Evolutionary conservation across 2,888 invertebrate genomes (phyloP), one percentile per base, ranked within the genome.

Genomic region (Tenthredo amoena): DNA sequence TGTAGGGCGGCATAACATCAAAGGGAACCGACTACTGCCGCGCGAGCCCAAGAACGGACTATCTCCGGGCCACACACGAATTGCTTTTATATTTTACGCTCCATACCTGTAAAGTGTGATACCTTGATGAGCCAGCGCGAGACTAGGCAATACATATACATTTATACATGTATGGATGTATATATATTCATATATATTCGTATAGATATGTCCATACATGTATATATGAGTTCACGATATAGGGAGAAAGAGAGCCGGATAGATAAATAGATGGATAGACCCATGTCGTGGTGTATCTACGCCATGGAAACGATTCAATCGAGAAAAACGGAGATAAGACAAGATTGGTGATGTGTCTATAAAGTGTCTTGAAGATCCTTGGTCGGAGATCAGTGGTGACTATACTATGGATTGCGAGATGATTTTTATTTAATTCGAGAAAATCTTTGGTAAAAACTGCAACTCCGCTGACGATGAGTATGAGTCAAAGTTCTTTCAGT

Each of bases 51-150:
- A 93, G 93, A 93, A 93, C 93, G 92, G 92, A 92, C 93, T 92
- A 93, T 93, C 93, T 93, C 92, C 91, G 92, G 93, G 93, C 93
- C 93, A 93, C 93, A 93, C 93, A 93, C 93, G 93, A 93, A 93
- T 93, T 91, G 92, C 92, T 92, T 93, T 93, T 93, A 93, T 93
- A 93, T 91, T 91, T 91, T 90, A 90, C 91, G 91, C 89, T 90
- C 90, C 87, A 89, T 89, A 88, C 91, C 91, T 89, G 89, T 89
- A 89, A 90, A 89, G 89, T 90, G 90, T 90, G 91, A 90, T 91
- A 90, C 89, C 90, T 91, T 90, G 85, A 85, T 85, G 85, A 81
- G 91, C 87, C 87, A 88, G 86, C 87, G 81, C 82, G 86, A 58
- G 83, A 71, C 83, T 83, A 83, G 62, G 37, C 37, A 21, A 81